Base-by-base conservation (phyloP, 37 sponge, comb jelly and placozoan genomes). In the Mnemiopsis leidyi region DNA sequence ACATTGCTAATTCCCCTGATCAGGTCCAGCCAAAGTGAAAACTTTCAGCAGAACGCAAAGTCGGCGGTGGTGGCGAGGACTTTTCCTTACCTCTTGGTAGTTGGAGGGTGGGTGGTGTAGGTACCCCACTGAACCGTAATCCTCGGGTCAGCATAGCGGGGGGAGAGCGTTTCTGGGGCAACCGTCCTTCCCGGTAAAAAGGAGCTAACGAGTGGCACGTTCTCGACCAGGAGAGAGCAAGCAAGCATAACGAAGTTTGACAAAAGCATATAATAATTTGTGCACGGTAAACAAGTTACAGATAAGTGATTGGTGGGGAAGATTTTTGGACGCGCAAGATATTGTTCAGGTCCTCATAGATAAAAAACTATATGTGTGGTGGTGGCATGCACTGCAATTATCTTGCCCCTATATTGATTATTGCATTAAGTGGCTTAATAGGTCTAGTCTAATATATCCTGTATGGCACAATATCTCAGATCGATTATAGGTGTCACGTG, bases 321-420 rank as follows among this genome's bases (percentile, higher is more conserved):
- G 75, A n/a, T 71, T 28, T 71, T n/a, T 71, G 75, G 30, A 28
- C 75, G 25, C 30, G 30, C 30, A 29, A 28, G 25, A 28, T 71
- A 71, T 71, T 71, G 75, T 71, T n/a, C 30, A 28, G 75, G 61
- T 48, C 61, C 61, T 48, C 61, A 48, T 48, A 48, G 61, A 48
- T 48, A 48, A 69, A 69, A 69, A 69, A 69, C 73, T 69, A 33
- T 79, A 79, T 79, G 82, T 13, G 82, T 23, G 82, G 37, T 79
- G 82, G 35, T 79, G 82, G 82, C 82, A 79, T 79, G 82, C 82
- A 79, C 36, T 32, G 82, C 82, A 79, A 79, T 79, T 79, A 79
- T 79, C 82, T 20, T 28, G 36, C 82, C 82, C 82, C 36, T 79
- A 79, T 79, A 79, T 79, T 79, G 28, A 36, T 33, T 79, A 79